Conservation (phyloP, 30 jellyfish, hydroid and myxozoan species). For the Phacellophora camtschatica region DNA sequence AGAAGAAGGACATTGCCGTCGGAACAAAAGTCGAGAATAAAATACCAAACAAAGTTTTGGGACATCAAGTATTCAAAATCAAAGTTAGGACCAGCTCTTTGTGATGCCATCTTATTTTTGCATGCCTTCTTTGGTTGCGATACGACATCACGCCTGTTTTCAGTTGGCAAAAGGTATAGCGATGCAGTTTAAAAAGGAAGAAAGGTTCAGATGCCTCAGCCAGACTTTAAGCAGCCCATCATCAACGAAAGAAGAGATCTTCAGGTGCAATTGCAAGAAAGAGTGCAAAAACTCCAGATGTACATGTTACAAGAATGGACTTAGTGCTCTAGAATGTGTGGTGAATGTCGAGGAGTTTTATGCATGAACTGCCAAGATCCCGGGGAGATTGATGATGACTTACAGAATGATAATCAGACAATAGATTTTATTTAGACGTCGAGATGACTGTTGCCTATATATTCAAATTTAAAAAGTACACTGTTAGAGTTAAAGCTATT, state of each 20-base stretch:
- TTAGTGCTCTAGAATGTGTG: constrained; percentile 26
- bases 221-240: not conserved
- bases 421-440: no score
- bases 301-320: constrained; percentile 9
- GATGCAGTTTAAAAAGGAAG: not conserved
- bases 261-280: constrained; percentile 14
- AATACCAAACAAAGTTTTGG: constrained; percentile 15
- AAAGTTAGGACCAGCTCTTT: constrained; percentile 20
- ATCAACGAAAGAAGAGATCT: constrained; percentile 31
- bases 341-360: constrained; percentile 31
- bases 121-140: constrained; percentile 49
- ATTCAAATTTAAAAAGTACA: no score
- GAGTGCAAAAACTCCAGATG: not conserved
- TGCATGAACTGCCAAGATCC: constrained; percentile 56
- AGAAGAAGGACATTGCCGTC: no score
- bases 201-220: not conserved
- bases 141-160: constrained; percentile 3
- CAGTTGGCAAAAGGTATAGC: constrained; percentile 35
- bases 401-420: constrained; percentile 17
- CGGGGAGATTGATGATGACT: not conserved
- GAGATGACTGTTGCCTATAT: no score
- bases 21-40: not conserved
- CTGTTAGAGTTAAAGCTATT: no score
- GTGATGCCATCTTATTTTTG: constrained; percentile 17
- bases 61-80: constrained; percentile 30